Evolutionary conservation across 2,888 invertebrate genomes (phyloP), one percentile per base, ranked within the genome.

Genomic region (Rhagonycha fulva): DNA sequence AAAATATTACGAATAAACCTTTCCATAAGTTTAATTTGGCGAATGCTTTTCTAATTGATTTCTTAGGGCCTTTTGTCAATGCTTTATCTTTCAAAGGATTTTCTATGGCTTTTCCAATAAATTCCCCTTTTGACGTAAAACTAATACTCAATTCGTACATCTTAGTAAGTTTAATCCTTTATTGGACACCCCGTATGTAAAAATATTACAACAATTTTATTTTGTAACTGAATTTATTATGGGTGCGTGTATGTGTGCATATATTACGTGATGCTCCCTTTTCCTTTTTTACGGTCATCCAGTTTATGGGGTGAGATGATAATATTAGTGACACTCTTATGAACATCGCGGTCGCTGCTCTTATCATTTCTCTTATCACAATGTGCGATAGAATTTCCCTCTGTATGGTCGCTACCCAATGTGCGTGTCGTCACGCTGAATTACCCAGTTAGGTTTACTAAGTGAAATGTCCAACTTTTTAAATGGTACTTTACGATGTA

Each of bases 251-350:
- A 70, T 23, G 72, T 72, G 72, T 76, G 68, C 70, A 71, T 68
- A 73, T 71, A 74, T 62, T 62, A 75, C 72, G 74, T 79, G 79
- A 32, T 61, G 78, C 71, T 75, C 79, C 81, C 82, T 82, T 85
- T 86, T 84, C 84, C 84, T 84, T 86, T 85, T 86, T 86, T 86
- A 86, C 85, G 85, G 85, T 86, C 85, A 85, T 83, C 82, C 84
- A 82, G 84, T 86, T 86, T 86, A 86, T 85, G 85, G 85, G 79
- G 84, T 84, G 83, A 85, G 84, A 86, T 86, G 85, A 86, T 84
- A 84, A 84, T 84, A 84, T 85, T 84, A 84, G 85, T 85, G 85
- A 85, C 85, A 85, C 85, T 83, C 84, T 84, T 85, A 85, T 85
- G 85, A 85, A 85, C 85, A 85, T 81, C 82, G 77, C 76, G 79